phyloP scores from a whole-genome alignment of 2,113 vertebrate species.

The Pseudorhombus dupliciocellatus region DNA sequence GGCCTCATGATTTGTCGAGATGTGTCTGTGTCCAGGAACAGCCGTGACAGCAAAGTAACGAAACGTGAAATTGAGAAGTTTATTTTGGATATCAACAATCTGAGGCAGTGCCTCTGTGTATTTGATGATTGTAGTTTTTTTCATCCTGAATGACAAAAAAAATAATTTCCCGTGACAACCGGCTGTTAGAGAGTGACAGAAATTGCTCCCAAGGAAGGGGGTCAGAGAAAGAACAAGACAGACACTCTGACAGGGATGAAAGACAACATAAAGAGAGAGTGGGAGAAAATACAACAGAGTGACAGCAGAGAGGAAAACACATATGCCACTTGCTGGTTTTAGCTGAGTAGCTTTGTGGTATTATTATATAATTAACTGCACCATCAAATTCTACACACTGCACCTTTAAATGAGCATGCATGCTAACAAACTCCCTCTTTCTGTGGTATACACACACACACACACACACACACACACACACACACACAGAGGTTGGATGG shows the following conservation, averaged over 20 bases:
- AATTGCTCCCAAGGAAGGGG: slow-evolving; percentile 5
- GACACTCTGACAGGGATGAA: slow-evolving; percentile 19
- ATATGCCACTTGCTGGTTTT: too few species aligned
- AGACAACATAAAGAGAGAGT: neutral
- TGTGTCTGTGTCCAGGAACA: neutral
- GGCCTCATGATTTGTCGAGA: neutral
- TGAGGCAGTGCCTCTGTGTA: neutral
- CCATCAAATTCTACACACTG: neutral
- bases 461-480: neutral
- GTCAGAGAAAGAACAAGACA: neutral
- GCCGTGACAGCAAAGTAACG: neutral
- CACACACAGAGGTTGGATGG: slow-evolving; percentile 40
- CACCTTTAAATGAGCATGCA: neutral
- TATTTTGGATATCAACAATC: slow-evolving; percentile 8
- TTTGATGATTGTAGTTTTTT: slow-evolving; percentile 17
- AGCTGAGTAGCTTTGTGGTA: too few species aligned
- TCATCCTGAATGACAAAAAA: slow-evolving; percentile 25
- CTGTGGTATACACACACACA: neutral
- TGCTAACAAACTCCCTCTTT: neutral
- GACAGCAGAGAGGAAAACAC: neutral
- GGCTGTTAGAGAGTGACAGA: slow-evolving; percentile 30
- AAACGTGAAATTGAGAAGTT: neutral
- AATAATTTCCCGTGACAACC: slow-evolving; percentile 42
- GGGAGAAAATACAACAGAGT: neutral
- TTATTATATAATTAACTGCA: too few species aligned